Evolutionary conservation across 2,113 vertebrate genomes (phyloP).

Genomic region (Loxodonta africana): DNA sequence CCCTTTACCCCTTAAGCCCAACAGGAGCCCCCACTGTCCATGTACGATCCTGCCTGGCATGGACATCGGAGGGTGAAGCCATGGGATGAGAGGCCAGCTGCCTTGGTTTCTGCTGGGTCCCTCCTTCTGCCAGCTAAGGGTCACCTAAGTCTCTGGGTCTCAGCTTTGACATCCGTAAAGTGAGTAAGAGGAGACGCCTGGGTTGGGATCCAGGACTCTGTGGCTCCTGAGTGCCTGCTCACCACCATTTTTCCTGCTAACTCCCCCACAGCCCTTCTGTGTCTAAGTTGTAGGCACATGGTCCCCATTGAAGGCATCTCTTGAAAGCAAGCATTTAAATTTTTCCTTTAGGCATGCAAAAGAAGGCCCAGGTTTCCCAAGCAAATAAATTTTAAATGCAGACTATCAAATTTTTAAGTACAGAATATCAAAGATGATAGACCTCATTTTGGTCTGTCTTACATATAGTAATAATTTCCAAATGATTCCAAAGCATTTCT

Average conservation of each 20-base stretch:
- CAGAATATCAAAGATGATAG: neutral
- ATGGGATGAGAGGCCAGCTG: neutral
- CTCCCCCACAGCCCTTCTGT: too few relatives aligned
- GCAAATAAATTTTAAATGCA: slow-evolving; percentile 9
- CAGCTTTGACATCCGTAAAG: neutral
- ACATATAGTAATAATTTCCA: neutral
- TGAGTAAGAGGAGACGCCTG: neutral
- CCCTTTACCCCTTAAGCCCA: neutral
- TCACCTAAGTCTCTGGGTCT: neutral
- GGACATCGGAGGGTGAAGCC: neutral
- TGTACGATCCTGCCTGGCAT: neutral
- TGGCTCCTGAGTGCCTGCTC: neutral
- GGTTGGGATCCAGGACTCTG: neutral
- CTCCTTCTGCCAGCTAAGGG: neutral
- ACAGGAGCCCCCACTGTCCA: neutral
- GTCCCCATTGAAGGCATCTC: neutral
- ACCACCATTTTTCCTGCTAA: fast-evolving
- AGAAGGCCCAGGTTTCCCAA: slow-evolving; percentile 6
- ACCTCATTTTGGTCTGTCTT: neutral
- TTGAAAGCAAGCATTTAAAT: neutral
- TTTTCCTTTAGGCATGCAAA: neutral
- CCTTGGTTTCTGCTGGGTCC: neutral
- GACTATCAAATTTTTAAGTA: neutral
- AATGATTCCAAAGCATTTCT: neutral
- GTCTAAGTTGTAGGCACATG: neutral